Evolutionary conservation across 2,113 vertebrate genomes (phyloP).

Genomic region (Astur gentilis): DNA sequence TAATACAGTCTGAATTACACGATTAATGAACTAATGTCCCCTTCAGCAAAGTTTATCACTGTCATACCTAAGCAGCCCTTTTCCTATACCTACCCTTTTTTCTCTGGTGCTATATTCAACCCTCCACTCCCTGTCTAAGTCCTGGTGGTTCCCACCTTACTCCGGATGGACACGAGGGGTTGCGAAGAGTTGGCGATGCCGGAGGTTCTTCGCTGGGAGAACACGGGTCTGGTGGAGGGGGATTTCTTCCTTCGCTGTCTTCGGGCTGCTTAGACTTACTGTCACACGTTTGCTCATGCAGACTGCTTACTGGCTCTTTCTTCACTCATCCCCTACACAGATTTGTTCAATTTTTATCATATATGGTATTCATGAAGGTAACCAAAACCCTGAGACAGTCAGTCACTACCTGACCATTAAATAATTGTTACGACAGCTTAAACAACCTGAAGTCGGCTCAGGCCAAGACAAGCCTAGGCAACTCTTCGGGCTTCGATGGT

Average conservation of each 20-base stretch:
- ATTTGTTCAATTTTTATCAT: neutral
- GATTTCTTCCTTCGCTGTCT: neutral
- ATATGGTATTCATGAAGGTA: neutral
- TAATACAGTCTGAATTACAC: neutral
- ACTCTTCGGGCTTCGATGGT: neutral
- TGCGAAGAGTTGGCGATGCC: neutral
- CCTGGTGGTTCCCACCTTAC: neutral
- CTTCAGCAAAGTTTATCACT: neutral
- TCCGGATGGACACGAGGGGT: rapidly evolving
- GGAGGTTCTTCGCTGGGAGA: neutral
- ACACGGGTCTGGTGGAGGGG: neutral
- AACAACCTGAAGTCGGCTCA: neutral
- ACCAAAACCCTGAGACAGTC: neutral
- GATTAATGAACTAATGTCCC: neutral
- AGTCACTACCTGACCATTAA: neutral
- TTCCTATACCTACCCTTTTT: neutral
- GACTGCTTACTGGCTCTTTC: neutral
- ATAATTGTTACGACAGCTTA: neutral
- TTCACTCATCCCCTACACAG: neutral
- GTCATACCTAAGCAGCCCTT: rapidly evolving
- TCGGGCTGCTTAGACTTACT: neutral
- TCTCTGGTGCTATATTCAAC: neutral
- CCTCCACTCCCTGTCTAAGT: too few relatives aligned
- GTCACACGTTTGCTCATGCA: neutral
- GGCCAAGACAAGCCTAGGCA: neutral